These are phyloP conservation scores for Phlogophora meticulosa DNA, from an alignment of 2,888 invertebrate species.

Conservation along the genomic window DNA sequence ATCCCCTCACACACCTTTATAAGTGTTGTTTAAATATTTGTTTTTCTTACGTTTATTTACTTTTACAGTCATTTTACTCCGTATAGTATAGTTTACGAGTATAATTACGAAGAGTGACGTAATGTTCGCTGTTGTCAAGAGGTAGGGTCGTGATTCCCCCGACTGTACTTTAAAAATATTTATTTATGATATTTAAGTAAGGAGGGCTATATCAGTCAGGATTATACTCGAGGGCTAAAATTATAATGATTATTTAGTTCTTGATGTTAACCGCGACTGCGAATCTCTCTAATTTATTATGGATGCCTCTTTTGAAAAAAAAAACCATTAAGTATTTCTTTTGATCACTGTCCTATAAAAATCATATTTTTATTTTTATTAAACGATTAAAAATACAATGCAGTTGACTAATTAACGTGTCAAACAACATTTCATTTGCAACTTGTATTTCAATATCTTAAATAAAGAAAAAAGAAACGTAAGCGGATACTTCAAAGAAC, in stretches of 20 bases:
- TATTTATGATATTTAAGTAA: no score
- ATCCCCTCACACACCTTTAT: slow-evolving; percentile 27
- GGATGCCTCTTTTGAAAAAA: no score
- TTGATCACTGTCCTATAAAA: neutral
- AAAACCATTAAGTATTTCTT: no score
- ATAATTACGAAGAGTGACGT: slow-evolving; percentile 32
- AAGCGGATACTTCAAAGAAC: slow-evolving; percentile 36
- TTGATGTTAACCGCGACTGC: slow-evolving; percentile 20
- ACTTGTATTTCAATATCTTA: slow-evolving; percentile 25
- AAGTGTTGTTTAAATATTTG: slow-evolving; percentile 32
- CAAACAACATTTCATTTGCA: slow-evolving; percentile 10
- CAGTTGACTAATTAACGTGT: slow-evolving; percentile 27
- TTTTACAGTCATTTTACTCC: slow-evolving; percentile 8
- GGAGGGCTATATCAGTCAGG: no score
- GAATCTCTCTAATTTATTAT: no score
- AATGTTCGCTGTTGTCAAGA: slow-evolving; percentile 14
- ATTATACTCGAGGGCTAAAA: no score
- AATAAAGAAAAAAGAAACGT: neutral
- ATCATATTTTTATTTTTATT: neutral
- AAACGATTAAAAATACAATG: neutral
- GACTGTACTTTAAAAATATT: no score
- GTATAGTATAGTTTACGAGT: neutral
- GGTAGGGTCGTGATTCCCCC: slow-evolving; percentile 15
- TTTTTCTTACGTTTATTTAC: slow-evolving; percentile 43
- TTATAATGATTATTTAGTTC: neutral